These are phyloP conservation scores for Phytoseiulus persimilis DNA, from an alignment of 2,888 invertebrate species.

Conservation along the genomic window DNA sequence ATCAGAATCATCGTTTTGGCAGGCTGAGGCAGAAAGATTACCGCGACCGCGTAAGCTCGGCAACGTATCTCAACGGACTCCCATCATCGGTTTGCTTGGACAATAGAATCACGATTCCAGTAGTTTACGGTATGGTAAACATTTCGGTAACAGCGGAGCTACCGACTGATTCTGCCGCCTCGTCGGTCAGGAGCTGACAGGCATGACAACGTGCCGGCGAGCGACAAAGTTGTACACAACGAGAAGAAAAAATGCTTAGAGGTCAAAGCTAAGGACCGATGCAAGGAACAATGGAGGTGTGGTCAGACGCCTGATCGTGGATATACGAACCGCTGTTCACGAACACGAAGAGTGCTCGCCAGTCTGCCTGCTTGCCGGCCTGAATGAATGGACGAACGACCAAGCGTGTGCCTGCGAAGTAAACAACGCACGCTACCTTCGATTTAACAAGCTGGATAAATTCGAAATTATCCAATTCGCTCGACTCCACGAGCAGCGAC, in stretches of 20 bases:
- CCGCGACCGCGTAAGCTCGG: neutral
- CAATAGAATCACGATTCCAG: neutral
- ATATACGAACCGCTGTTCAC: neutral
- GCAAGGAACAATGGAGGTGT: conserved; percentile 5
- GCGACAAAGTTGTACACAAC: neutral
- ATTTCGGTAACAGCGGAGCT: neutral
- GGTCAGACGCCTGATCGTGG: neutral
- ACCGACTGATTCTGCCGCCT: neutral
- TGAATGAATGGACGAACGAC: neutral
- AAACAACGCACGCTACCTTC: neutral
- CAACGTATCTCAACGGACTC: neutral
- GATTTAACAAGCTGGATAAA: neutral
- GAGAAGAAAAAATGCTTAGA: neutral
- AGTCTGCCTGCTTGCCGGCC: neutral
- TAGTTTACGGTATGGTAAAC: neutral
- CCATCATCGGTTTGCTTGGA: neutral
- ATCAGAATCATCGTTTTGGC: neutral
- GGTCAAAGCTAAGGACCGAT: neutral
- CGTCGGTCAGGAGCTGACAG: neutral
- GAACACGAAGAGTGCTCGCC: neutral
- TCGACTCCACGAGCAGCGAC: neutral
- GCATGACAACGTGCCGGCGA: neutral
- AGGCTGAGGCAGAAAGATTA: neutral
- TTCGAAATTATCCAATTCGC: neutral
- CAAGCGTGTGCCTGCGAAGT: neutral